Percentiles rank a stretch among this genome's conserved stretches.
Conservation (phyloP, 1,140 invertebrate genomes). For the Drosophila insularis region DNA sequence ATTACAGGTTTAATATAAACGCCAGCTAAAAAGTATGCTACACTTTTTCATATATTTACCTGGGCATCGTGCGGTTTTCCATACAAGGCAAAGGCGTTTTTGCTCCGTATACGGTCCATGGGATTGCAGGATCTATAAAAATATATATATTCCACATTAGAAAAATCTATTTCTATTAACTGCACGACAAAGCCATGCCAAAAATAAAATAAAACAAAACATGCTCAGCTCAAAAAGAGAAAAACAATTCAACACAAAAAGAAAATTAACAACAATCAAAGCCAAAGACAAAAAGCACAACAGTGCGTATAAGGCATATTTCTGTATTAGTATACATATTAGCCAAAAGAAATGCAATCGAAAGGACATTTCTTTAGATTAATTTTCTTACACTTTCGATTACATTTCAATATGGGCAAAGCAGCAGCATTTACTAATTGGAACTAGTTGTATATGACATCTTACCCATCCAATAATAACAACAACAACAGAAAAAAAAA, state of each 20-base stretch:
- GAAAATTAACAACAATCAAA: slow-evolving; percentile 29
- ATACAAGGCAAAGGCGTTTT: slow-evolving; percentile 70
- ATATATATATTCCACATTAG: slow-evolving; percentile 13
- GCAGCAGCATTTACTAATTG: too few species aligned
- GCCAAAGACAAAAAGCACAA: slow-evolving; percentile 51
- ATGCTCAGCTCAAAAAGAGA: slow-evolving; percentile 13
- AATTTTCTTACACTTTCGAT: too few species aligned
- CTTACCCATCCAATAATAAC: slow-evolving; percentile 49
- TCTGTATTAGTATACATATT: slow-evolving; percentile 53
- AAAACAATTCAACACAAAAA: slow-evolving; percentile 22
- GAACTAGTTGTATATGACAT: not conserved
- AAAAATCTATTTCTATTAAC: not conserved
- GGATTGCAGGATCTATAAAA: slow-evolving; percentile 79
- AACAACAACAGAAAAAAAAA: too few species aligned
- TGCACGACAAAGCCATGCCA: slow-evolving; percentile 39
- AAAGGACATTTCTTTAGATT: not conserved
- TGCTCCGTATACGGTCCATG: slow-evolving; percentile 76
- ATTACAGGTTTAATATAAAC: not conserved
- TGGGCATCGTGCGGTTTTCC: slow-evolving; percentile 71
- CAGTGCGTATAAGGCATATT: slow-evolving; percentile 62
- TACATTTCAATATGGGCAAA: too few species aligned
- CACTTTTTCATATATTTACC: slow-evolving; percentile 40
- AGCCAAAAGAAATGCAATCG: not conserved
- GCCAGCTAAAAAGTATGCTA: not conserved
- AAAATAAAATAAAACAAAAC: slow-evolving; percentile 22